A percentile compares a stretch with the other conserved stretches of the same genome.
phyloP scores from a whole-genome alignment of 2,113 vertebrate species.

The cat (Felis catus) region F.catus_Fca126_mat1.0 CM031418.1:107626501-107627000 shows the following conservation, averaged over 20 bases:
- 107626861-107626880: conserved; percentile 17
- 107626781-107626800: no score
- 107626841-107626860: background rate
- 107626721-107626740: no score
- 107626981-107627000: conserved; percentile 75
- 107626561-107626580: background rate
- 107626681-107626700: no score
- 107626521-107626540: background rate
- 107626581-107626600: background rate
- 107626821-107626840: no score
- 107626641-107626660: background rate
- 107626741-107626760: no score
- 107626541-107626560: background rate
- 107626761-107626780: no score
- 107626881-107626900: conserved; percentile 34
- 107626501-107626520: background rate
- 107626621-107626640: background rate
- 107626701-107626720: no score
- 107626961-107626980: conserved; percentile 80
- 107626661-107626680: background rate
- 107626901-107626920: conserved; percentile 66
- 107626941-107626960: conserved; percentile 84
- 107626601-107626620: background rate
- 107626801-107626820: no score
- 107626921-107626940: conserved; percentile 80